Evolutionary conservation across 2,888 invertebrate species (phyloP), one percentile per base, ranked within the genome.

Genomic region (Pandemis cinnamomeana): DNA sequence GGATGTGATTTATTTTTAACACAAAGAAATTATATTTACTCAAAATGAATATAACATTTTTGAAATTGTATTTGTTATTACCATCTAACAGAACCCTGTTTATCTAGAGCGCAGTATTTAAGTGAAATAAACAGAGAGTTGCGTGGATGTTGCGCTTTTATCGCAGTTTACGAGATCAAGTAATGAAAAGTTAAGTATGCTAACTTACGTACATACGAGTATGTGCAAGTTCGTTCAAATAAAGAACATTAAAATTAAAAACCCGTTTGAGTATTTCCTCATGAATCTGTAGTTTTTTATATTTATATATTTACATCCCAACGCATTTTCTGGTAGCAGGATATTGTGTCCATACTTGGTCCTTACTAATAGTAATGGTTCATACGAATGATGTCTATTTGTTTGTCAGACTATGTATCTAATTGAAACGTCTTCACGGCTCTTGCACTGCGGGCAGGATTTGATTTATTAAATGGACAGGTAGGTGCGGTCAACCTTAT

Each of bases 141-240:
- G 10, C 20, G 42, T 51, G 48, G 48, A 51, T 7, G 36, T 66
- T 51, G 66, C 71, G 27, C 72, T 72, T 69, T 63, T 67, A 69
- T 69, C 69, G 58, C 44, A 69, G 68, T 72, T 69, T n/a, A 20
- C 46, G 44, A 44, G 8, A 1, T 6, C 0, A 68, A 58, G 27
- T 58, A 69, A 61, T 53, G 44, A 67, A 69, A 53, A 63, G 48
- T 69, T 69, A 67, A 48, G 51, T 36, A 58, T 44, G 48, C 5
- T 51, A 51, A 63, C 68, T 72, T 62, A 27, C 46, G 67, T 48
- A 51, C 55, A 55, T 27, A n/a, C n/a, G n/a, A n/a, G n/a, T n/a
- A 41, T 67, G 67, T 67, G 60, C 60, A 71, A 71, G 58, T 48
- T 15, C 51, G 58, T 60, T 15, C 51, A 71, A 66, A 46, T 27